Evolutionary conservation across 2,113 vertebrate genomes (phyloP).

Genomic region (Lethenteron camtschaticum): DNA sequence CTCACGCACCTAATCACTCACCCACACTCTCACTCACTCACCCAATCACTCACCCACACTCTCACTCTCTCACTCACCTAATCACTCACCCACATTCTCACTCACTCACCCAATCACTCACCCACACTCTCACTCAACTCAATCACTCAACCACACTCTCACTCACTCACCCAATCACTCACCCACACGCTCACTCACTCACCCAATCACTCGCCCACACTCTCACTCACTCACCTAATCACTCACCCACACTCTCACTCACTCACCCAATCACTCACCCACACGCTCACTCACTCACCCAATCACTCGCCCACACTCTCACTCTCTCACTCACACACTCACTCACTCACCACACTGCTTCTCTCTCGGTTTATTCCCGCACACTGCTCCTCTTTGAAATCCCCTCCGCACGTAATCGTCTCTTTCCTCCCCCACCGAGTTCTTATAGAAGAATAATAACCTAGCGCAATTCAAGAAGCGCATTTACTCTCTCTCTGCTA

Average conservation of each 20-base stretch:
- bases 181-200: background rate
- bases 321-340: background rate
- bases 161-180: background rate
- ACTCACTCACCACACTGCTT: background rate
- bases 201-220: background rate
- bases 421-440: background rate
- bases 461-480: no score
- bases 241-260: constrained; percentile 6
- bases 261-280: constrained; percentile 10
- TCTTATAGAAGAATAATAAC: no score
- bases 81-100: no score
- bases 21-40: background rate
- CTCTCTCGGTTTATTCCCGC: background rate
- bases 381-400: constrained; percentile 8
- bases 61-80: background rate
- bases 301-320: background rate
- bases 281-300: background rate
- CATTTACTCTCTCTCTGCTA: no score
- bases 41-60: background rate
- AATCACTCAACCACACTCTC: background rate
- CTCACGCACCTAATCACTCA: constrained; percentile 11
- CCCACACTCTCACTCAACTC: background rate
- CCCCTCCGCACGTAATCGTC: constrained; percentile 12
- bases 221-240: constrained; percentile 8
- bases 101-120: background rate